phyloP scores from a whole-genome alignment of 2,113 vertebrate genomes.

The Oncorhynchus kisutch region DNA sequence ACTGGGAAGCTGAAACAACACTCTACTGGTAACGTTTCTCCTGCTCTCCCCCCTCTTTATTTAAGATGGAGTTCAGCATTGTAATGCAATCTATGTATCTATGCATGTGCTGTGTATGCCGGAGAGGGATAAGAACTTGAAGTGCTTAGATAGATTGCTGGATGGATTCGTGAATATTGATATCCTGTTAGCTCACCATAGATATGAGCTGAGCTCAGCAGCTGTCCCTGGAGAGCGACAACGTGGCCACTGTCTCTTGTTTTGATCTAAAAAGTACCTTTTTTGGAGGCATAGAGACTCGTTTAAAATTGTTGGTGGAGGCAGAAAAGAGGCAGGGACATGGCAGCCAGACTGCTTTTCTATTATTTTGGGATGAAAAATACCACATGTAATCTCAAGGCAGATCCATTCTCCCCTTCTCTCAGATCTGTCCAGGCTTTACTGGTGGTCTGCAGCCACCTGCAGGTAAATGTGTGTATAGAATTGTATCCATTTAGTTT shows the following conservation, averaged over 20 bases:
- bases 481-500: neutral
- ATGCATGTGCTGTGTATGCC: neutral
- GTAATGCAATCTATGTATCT: no score
- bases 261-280: no score
- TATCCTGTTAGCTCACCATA: no score
- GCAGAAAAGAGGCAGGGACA: neutral
- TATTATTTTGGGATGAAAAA: neutral
- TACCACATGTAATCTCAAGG: neutral
- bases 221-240: slow-evolving; percentile 74
- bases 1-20: neutral
- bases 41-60: no score
- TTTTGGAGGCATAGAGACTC: neutral
- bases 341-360: neutral
- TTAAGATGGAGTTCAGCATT: no score
- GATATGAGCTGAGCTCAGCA: slow-evolving; percentile 45
- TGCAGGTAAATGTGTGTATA: slow-evolving; percentile 66
- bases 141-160: neutral
- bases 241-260: slow-evolving; percentile 74
- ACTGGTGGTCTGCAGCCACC: slow-evolving; percentile 79
- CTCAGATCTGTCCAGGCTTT: slow-evolving; percentile 79
- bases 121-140: neutral
- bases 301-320: neutral
- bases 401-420: slow-evolving; percentile 53
- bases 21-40: neutral
- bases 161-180: neutral